These are phyloP conservation scores for Etheostoma nigrum DNA, from an alignment of 2,797 vertebrate species.

Conservation along the genomic window DNA sequence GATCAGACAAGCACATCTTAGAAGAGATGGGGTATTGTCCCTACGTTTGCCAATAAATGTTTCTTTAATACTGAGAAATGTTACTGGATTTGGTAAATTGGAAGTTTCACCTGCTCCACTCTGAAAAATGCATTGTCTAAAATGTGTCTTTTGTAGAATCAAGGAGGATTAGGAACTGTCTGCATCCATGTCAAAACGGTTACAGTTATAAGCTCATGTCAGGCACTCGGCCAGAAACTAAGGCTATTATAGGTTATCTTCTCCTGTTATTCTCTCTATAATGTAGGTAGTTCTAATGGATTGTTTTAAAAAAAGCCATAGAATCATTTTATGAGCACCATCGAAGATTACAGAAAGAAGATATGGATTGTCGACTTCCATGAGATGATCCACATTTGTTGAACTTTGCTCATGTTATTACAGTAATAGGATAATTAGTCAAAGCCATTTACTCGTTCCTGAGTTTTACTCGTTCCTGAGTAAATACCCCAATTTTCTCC, in stretches of 20 bases:
- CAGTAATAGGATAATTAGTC: background rate
- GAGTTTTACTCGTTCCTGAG: background rate
- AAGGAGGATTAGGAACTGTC: background rate
- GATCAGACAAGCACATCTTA: background rate
- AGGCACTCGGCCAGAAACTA: background rate
- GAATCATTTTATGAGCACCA: too few relatives aligned
- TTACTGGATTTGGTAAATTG: background rate
- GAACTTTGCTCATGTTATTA: background rate
- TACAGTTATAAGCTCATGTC: background rate
- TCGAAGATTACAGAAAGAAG: background rate
- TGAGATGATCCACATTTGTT: background rate
- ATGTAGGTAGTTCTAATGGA: too few relatives aligned
- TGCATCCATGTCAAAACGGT: background rate
- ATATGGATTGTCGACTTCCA: background rate
- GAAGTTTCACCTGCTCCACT: background rate
- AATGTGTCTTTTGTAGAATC: background rate
- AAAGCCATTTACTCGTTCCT: background rate
- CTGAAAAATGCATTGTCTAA: background rate
- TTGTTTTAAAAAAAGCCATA: too few relatives aligned
- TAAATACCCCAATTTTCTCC: background rate
- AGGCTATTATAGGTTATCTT: background rate
- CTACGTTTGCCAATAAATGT: background rate
- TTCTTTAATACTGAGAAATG: background rate
- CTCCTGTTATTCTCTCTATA: background rate
- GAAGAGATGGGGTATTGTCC: background rate